These are phyloP conservation scores for Tachycineta bicolor DNA, from an alignment of 2,113 vertebrate genomes.

Conservation along the genomic window DNA sequence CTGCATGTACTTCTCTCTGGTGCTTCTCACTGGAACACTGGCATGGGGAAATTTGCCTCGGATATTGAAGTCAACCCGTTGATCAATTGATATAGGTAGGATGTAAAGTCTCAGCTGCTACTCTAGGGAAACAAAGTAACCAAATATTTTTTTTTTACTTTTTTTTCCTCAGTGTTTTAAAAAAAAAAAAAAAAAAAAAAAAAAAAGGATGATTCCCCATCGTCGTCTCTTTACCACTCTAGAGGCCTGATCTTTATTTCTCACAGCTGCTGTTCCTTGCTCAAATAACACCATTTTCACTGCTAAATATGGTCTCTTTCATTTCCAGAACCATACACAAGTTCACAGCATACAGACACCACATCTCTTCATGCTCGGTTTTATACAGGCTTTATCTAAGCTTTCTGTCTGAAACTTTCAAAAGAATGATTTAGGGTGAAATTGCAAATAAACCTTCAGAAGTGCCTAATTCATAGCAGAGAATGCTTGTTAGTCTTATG, in stretches of 20 bases:
- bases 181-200: background rate
- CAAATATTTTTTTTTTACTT: background rate
- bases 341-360: background rate
- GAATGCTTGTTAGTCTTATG: background rate
- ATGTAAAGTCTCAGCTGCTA: background rate
- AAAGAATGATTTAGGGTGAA: background rate
- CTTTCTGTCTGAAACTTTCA: background rate
- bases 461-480: background rate
- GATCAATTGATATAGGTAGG: fast-evolving
- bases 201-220: background rate
- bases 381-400: background rate
- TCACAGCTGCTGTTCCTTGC: background rate
- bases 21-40: background rate
- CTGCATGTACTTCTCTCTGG: background rate
- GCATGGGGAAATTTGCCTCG: background rate
- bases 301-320: background rate
- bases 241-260: background rate
- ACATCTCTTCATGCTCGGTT: background rate
- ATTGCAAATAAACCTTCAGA: background rate
- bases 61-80: background rate
- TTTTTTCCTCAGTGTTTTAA: background rate
- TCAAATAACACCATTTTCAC: background rate
- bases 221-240: fast-evolving
- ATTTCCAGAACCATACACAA: background rate
- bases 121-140: background rate